Evolutionary conservation across 2,797 vertebrate genomes (phyloP).

Genomic region (Gambelia wislizenii): DNA sequence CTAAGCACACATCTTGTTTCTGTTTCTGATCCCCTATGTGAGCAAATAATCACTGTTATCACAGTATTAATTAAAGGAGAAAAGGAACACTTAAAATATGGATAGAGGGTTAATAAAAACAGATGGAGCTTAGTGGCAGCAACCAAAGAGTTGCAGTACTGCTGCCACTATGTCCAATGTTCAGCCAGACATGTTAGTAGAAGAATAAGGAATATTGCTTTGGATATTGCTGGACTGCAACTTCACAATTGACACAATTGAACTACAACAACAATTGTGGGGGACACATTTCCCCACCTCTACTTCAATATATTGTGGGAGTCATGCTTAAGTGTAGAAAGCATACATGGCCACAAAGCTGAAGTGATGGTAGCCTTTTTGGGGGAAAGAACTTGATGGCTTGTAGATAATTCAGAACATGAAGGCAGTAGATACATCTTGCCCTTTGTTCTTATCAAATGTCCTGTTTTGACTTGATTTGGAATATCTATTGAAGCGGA

Average conservation of each 20-base stretch:
- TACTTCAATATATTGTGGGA: background rate
- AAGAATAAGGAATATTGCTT: too few species aligned
- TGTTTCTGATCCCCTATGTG: background rate
- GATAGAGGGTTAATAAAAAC: background rate
- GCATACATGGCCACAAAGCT: background rate
- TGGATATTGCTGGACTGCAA: too few species aligned
- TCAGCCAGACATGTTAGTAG: too few species aligned
- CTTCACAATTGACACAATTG: too few species aligned
- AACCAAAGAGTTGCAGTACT: background rate
- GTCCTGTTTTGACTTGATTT: conserved; percentile 32
- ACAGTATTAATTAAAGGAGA: background rate
- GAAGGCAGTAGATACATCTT: background rate
- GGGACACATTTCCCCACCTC: background rate
- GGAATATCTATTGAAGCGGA: background rate
- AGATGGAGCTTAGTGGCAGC: background rate
- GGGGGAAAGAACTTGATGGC: background rate
- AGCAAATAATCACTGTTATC: background rate
- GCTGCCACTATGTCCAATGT: background rate
- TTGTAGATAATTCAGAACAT: background rate
- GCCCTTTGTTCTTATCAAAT: background rate
- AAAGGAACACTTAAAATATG: background rate
- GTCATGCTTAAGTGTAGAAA: background rate
- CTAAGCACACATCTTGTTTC: background rate
- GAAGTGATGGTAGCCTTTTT: background rate
- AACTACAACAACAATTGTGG: too few species aligned